Percentiles rank a stretch among this genome's conserved stretches.
These are phyloP conservation scores for Cebus imitator DNA, from an alignment of 2,113 vertebrate species.

Conservation along the genomic window DNA sequence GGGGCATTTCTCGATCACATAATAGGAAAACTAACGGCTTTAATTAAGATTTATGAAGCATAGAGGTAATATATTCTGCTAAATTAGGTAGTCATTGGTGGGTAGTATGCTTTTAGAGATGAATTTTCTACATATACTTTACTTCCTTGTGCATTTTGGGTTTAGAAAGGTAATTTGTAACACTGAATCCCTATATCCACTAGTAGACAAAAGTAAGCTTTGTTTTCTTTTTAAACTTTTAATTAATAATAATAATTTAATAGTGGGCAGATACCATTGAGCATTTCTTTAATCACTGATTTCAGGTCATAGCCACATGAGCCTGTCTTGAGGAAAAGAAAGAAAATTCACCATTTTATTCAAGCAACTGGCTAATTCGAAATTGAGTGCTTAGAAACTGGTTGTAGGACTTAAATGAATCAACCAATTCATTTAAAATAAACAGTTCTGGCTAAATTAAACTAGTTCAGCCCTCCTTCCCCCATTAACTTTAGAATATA, in stretches of 20 bases:
- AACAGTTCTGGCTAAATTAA: constrained; percentile 11
- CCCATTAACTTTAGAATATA: neutral
- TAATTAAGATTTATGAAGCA: constrained; percentile 97
- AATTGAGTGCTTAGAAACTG: constrained; percentile 6
- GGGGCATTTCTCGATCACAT: constrained; percentile 87
- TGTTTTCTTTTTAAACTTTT: constrained; percentile 36
- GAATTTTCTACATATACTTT: constrained; percentile 70
- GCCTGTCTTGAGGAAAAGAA: neutral
- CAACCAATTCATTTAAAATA: constrained; percentile 29
- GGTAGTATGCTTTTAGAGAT: constrained; percentile 85
- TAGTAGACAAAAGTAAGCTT: constrained; percentile 13
- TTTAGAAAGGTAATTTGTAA: constrained; percentile 47
- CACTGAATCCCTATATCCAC: neutral
- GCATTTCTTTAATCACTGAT: neutral
- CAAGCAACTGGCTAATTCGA: constrained; percentile 27
- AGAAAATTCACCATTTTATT: constrained; percentile 29
- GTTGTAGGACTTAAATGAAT: neutral
- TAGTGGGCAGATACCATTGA: neutral
- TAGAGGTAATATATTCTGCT: constrained; percentile 90
- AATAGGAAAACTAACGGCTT: constrained; percentile 91
- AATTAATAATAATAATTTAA: constrained; percentile 52
- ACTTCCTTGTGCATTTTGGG: neutral
- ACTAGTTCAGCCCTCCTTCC: neutral
- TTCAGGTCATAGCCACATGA: neutral
- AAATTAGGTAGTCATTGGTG: constrained; percentile 90